A percentile compares a stretch with the other conserved stretches of the same genome.
These are phyloP conservation scores for Anthopleura sola DNA, from an alignment of 64 coral and sea anemone species.

Conservation along the genomic window DNA sequence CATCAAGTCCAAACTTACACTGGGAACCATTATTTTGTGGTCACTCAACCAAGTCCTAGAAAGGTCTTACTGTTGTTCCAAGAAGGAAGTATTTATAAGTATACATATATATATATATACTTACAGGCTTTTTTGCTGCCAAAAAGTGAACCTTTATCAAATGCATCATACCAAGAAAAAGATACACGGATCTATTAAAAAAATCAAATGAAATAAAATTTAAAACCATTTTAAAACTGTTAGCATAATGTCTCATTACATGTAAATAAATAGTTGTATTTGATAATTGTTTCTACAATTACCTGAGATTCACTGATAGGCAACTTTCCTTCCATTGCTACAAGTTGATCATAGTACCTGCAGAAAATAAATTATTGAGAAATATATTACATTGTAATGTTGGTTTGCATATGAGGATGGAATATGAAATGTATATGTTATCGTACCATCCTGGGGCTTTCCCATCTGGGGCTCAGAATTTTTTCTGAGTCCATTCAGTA, in stretches of 20 bases:
- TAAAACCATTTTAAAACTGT: neutral
- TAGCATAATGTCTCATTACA: neutral
- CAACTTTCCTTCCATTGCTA: conserved; percentile 90
- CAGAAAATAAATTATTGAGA: conserved; percentile 6
- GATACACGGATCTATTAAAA: conserved; percentile 76
- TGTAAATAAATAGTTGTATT: neutral
- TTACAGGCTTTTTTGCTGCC: conserved; percentile 77
- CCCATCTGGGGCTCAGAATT: no score
- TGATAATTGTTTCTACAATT: neutral
- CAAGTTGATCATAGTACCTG: conserved; percentile 97
- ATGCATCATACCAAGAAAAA: conserved; percentile 93
- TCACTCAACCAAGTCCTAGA: no score
- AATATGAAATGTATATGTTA: no score
- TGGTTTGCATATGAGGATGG: no score
- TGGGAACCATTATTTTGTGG: no score
- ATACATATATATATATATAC: no score
- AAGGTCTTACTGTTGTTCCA: no score
- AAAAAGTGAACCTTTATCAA: conserved; percentile 97
- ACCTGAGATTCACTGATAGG: conserved; percentile 97
- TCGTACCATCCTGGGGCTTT: no score
- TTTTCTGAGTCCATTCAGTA: no score
- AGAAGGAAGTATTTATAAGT: no score
- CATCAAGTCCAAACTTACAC: no score
- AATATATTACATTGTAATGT: no score
- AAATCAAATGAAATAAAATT: neutral